Percentiles rank a stretch among this genome's conserved stretches.
Evolutionary conservation across 2,888 invertebrate species (phyloP).

Genomic region (Poecilobothrus nobilitatus): DNA sequence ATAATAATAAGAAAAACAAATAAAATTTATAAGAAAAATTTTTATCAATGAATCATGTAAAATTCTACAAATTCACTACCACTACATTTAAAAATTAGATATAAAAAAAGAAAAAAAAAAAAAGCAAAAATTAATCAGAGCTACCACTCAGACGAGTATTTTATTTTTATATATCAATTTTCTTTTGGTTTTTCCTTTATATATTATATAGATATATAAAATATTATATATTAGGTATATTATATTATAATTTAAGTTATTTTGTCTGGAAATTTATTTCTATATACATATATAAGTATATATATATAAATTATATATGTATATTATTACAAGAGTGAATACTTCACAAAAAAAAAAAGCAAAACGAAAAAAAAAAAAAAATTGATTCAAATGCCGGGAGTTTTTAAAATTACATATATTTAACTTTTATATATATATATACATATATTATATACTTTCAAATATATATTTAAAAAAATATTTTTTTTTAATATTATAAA

Average conservation of each 20-base stretch:
- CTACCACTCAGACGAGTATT: not conserved
- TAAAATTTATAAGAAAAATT: not conserved
- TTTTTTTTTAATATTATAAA: too few species aligned
- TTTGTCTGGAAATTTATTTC: not conserved
- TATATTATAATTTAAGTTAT: not conserved
- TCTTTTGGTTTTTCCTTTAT: not conserved
- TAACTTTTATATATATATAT: too few species aligned
- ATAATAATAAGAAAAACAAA: too few species aligned
- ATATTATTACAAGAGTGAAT: not conserved
- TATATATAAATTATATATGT: not conserved
- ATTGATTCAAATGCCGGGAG: too few species aligned
- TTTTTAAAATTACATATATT: too few species aligned
- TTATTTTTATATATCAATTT: not conserved
- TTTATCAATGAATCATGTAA: slow-evolving; percentile 1
- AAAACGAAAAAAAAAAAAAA: too few species aligned
- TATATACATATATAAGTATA: not conserved
- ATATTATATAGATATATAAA: not conserved
- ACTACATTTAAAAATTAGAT: not conserved
- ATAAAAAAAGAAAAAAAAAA: too few species aligned
- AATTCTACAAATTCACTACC: not conserved
- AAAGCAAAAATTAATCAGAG: too few species aligned
- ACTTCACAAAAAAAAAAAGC: too few species aligned
- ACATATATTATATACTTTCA: too few species aligned
- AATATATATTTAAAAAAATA: too few species aligned
- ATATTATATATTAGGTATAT: not conserved